Conservation (phyloP, 2,113 vertebrate genomes). For the Python bivittatus region DNA sequence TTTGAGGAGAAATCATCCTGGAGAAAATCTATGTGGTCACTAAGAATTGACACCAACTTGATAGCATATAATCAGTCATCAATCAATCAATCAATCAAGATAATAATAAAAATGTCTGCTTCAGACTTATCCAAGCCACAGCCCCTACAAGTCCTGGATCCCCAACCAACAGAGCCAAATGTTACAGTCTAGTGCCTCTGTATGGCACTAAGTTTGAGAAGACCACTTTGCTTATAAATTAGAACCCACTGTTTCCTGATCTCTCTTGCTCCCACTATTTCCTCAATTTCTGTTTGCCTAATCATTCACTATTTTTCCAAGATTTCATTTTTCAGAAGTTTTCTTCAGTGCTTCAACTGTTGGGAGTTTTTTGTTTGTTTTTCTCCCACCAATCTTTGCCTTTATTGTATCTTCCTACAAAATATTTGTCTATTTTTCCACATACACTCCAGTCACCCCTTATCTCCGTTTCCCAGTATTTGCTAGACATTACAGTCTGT, state of each 20-base stretch:
- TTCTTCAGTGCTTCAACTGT: slow-evolving; percentile 50
- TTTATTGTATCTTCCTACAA: slow-evolving; percentile 32
- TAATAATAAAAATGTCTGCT: neutral
- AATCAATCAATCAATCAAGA: neutral
- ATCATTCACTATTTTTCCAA: slow-evolving; percentile 38
- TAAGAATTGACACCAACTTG: neutral
- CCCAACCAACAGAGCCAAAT: neutral
- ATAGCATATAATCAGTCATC: neutral
- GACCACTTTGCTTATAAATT: neutral
- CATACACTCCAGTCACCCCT: neutral
- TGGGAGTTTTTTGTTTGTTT: slow-evolving; percentile 20
- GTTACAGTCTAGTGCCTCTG: neutral
- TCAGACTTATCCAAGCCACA: neutral
- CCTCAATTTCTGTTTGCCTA: slow-evolving; percentile 6
- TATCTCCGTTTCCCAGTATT: slow-evolving; percentile 46
- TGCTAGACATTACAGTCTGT: slow-evolving; percentile 42
- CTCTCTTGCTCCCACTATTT: neutral
- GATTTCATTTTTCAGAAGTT: slow-evolving; percentile 29
- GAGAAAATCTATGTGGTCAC: neutral
- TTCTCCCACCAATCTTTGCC: neutral
- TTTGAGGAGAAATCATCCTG: neutral
- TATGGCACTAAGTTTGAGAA: too few species aligned
- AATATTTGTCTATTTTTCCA: slow-evolving; percentile 33
- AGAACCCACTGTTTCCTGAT: slow-evolving; percentile 20
- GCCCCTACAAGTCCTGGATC: neutral